Conservation (phyloP, 2,797 vertebrate genomes). For the Chelon labrosus region DNA sequence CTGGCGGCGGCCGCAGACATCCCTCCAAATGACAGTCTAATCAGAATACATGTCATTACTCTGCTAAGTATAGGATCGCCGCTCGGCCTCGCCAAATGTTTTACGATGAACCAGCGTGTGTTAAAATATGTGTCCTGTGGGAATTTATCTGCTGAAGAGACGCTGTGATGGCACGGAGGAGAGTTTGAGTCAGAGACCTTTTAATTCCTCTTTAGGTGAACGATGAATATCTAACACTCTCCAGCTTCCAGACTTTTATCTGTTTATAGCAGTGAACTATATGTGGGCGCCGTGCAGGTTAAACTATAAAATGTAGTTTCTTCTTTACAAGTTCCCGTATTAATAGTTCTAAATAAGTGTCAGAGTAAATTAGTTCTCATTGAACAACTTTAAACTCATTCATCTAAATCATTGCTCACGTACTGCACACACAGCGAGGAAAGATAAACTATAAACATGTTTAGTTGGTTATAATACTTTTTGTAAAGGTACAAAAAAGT, state of each 20-base stretch:
- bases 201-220: neutral
- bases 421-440: too few species aligned
- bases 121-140: slow-evolving; percentile 74
- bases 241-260: neutral
- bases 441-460: too few species aligned
- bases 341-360: too few species aligned
- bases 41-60: slow-evolving; percentile 84
- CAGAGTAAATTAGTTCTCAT: too few species aligned
- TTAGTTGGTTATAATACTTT: too few species aligned
- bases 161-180: neutral
- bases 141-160: slow-evolving; percentile 61
- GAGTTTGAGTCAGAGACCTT: neutral
- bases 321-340: too few species aligned
- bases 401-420: too few species aligned
- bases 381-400: too few species aligned
- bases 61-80: slow-evolving; percentile 80
- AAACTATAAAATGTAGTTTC: too few species aligned
- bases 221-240: neutral
- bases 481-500: too few species aligned
- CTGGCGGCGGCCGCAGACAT: slow-evolving; percentile 71
- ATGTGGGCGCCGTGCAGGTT: too few species aligned
- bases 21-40: slow-evolving; percentile 83
- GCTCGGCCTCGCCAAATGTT: slow-evolving; percentile 63
- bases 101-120: slow-evolving; percentile 76
- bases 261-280: neutral